Evolutionary conservation across 2,113 vertebrate species (phyloP).

Genomic region (Drymodes brunneopygia): DNA sequence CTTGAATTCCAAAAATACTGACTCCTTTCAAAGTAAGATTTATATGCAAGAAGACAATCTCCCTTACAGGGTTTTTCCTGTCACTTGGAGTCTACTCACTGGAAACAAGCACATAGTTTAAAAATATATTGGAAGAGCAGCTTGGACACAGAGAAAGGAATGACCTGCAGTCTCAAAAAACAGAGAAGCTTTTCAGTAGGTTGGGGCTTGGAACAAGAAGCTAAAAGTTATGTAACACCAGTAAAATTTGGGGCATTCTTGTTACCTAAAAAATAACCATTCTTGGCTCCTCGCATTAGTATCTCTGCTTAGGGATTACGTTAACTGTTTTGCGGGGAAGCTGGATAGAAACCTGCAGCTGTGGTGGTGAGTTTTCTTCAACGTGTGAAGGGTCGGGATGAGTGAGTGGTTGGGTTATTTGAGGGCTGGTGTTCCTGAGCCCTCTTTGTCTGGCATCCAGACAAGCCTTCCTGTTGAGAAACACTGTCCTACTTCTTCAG

Average conservation of each 20-base stretch:
- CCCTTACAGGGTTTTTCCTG: slow-evolving; percentile 40
- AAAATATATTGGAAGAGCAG: slow-evolving; percentile 18
- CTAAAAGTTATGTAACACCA: slow-evolving; percentile 18
- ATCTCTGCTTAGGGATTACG: slow-evolving; percentile 2
- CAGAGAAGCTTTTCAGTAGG: slow-evolving; percentile 46
- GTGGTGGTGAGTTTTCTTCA: background rate
- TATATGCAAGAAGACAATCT: slow-evolving; percentile 25
- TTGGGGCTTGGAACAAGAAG: slow-evolving; percentile 18
- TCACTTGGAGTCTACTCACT: background rate
- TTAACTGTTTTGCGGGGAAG: slow-evolving; percentile 26
- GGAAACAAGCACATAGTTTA: slow-evolving; percentile 1
- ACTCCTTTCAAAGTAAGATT: slow-evolving; percentile 25
- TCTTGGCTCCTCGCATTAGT: background rate
- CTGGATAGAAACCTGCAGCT: slow-evolving; percentile 2
- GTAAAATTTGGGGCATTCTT: background rate
- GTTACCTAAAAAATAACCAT: background rate
- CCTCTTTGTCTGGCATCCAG: slow-evolving; percentile 33
- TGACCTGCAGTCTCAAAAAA: slow-evolving; percentile 11
- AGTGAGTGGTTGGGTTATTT: slow-evolving; percentile 56
- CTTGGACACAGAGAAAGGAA: slow-evolving; percentile 12
- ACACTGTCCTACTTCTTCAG: slow-evolving; percentile 57
- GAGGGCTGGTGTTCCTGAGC: slow-evolving; percentile 60
- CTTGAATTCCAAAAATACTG: background rate
- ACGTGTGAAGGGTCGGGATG: background rate
- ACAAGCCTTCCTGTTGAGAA: slow-evolving; percentile 63